A percentile compares a stretch with the other conserved stretches of the same genome.
These are phyloP conservation scores for Thymelicus lineola DNA, from an alignment of 2,888 invertebrate species.

Conservation along the genomic window DNA sequence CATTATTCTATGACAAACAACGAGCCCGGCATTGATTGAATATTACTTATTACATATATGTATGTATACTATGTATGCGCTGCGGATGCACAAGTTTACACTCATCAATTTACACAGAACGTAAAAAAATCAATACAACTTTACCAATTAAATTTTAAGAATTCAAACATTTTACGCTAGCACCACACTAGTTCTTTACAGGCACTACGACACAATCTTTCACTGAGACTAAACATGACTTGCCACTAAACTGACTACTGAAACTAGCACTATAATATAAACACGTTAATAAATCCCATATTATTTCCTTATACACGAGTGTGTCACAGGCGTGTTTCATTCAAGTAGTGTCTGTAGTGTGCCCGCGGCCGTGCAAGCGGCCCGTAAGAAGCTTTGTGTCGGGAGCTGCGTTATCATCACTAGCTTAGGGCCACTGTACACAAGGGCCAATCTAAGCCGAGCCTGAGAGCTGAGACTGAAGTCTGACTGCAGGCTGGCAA, in stretches of 20 bases:
- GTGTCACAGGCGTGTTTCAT: constrained; percentile 5
- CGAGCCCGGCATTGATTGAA: too few relatives aligned
- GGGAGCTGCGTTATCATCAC: constrained; percentile 23
- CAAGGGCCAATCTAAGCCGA: background rate
- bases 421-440: constrained; percentile 23
- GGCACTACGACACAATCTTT: background rate
- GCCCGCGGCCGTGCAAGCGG: background rate
- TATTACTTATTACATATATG: too few relatives aligned
- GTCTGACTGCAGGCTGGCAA: background rate
- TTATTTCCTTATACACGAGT: constrained; percentile 26
- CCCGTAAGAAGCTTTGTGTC: background rate
- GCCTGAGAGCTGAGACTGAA: too few relatives aligned
- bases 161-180: constrained; percentile 28
- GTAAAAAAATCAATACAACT: background rate
- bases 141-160: constrained; percentile 31
- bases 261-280: background rate
- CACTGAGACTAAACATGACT: background rate
- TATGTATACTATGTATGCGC: too few relatives aligned
- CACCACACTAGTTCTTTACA: constrained; percentile 10
- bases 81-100: background rate
- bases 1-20: too few relatives aligned
- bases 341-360: background rate
- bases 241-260: background rate
- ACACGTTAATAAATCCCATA: constrained; percentile 11
- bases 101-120: background rate